Conservation (phyloP, 1,140 invertebrate genomes). For the Zaprionus gabonicus region DNA sequence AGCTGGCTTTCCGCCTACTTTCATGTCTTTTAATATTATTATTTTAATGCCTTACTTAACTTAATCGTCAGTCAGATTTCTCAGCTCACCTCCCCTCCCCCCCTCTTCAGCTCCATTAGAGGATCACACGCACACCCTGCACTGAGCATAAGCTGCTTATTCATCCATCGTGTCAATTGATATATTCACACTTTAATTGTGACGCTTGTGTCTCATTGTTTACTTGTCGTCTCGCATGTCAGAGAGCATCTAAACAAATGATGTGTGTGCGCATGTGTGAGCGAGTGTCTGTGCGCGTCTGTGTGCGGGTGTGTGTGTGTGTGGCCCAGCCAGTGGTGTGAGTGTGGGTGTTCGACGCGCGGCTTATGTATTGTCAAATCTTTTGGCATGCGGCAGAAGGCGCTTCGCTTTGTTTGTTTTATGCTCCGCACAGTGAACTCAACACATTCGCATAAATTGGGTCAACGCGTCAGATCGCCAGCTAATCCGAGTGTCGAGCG, state of each 20-base stretch:
- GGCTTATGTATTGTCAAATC: slow-evolving; percentile 51
- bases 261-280: slow-evolving; percentile 7
- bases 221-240: slow-evolving; percentile 49
- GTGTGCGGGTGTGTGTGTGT: slow-evolving; percentile 1
- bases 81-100: background rate
- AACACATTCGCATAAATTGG: slow-evolving; percentile 57
- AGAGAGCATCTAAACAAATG: slow-evolving; percentile 39
- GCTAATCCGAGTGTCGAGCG: slow-evolving; percentile 50
- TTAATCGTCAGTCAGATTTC: background rate
- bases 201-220: slow-evolving; percentile 52
- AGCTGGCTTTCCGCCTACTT: background rate
- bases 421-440: slow-evolving; percentile 33
- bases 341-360: slow-evolving; percentile 36
- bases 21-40: background rate
- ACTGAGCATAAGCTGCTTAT: slow-evolving; percentile 59
- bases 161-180: slow-evolving; percentile 44
- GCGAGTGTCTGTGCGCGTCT: slow-evolving; percentile 14
- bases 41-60: background rate
- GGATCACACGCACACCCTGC: background rate
- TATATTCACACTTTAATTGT: slow-evolving; percentile 76
- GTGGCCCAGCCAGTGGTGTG: slow-evolving; percentile 14
- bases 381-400: slow-evolving; percentile 55
- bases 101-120: background rate
- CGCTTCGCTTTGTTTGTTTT: slow-evolving; percentile 59
- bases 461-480: slow-evolving; percentile 52